Evolutionary conservation across 2,888 invertebrate genomes (phyloP).

Genomic region (Globia sparganii): DNA sequence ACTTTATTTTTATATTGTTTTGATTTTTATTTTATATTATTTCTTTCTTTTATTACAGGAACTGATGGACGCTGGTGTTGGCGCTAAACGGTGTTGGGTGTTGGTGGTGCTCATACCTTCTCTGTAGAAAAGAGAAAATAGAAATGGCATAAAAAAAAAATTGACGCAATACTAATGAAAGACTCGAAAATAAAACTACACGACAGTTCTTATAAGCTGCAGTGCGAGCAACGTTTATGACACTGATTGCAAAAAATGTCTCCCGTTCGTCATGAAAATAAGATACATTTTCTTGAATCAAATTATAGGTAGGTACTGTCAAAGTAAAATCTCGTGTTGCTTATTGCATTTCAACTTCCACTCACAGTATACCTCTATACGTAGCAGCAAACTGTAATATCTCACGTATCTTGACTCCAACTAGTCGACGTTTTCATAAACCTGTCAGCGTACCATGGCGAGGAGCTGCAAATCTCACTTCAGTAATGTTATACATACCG

Average conservation of each 20-base stretch:
- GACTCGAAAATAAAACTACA: not conserved
- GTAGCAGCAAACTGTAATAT: constrained; percentile 26
- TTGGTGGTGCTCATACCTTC: too few species aligned
- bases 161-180: not conserved
- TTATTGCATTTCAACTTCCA: constrained; percentile 25
- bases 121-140: too few species aligned
- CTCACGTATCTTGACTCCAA: constrained; percentile 21
- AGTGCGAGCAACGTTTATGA: not conserved
- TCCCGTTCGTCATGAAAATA: not conserved
- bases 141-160: too few species aligned
- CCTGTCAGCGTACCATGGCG: constrained; percentile 16
- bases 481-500: constrained; percentile 16
- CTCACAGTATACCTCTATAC: not conserved
- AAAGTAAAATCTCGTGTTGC: not conserved
- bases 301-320: not conserved
- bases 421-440: constrained; percentile 42
- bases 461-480: constrained; percentile 5
- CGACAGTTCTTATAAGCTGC: not conserved
- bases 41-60: too few species aligned
- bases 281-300: not conserved
- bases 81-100: too few species aligned
- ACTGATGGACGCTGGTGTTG: too few species aligned
- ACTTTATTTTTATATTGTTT: too few species aligned
- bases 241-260: not conserved
- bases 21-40: too few species aligned